Evolutionary conservation across 2,797 vertebrate genomes (phyloP), one percentile per base, ranked within the genome.

Genomic region (Falco novaeseelandiae): DNA sequence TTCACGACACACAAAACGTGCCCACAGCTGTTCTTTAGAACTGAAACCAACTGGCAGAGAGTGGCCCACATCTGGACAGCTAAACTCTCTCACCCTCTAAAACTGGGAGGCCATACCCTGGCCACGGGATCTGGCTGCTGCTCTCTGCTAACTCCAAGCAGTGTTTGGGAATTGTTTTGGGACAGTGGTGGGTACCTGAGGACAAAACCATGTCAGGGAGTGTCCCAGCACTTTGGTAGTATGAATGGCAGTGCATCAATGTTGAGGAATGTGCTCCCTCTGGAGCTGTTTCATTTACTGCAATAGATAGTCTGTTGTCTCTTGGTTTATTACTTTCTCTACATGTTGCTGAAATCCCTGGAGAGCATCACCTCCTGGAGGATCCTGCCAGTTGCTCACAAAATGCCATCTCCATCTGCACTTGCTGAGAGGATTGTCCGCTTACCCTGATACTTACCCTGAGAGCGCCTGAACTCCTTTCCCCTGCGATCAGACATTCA

Each of bases 1-100:
- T 62, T 91, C 42, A 16, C 18, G 27, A 21, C 5, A 22, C 30
- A 40, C 1, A 0, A 71, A 44, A 82, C 0, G 1, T 57, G 38
- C 20, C 42, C 52, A 62, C 23, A 71, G 40, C n/a, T 70, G 4
- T 52, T 62, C 42, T 62, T 38, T 57, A 74, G 86, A 86, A 62
- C 27, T 27, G 66, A 65, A 42, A 71, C 21, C 61, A 40, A 13
- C 29, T 83, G 62, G 46, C 62, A 48, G 61, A 84, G 29, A 51
- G 14, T 51, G 13, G 12, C 23, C 51, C 51, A 30, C 23, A 66
- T 23, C 29, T 66, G 36, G 42, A n/a, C 42, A 70, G 23, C 8
- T 55, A 42, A 55, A 55, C 13, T 74, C 34, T 70, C 51, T 71
- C 0, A 0, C 34, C 19, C 23, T 89, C 11, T 26, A 18, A 30